Base-by-base conservation (phyloP, 2,113 vertebrate species). In the Vulpes ferrilata region DNA sequence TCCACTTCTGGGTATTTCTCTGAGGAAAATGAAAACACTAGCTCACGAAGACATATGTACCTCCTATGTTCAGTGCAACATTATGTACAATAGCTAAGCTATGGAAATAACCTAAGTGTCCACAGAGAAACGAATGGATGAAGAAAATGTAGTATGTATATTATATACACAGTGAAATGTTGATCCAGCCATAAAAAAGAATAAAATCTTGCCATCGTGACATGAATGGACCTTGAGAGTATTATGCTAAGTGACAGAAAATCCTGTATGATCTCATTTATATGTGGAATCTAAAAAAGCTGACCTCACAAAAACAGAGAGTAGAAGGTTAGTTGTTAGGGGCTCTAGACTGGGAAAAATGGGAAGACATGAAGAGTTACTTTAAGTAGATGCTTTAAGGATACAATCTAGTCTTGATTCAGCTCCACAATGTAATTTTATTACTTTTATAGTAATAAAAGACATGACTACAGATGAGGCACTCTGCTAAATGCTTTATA, bases 401-500 rank as follows among this genome's bases (percentile, higher is more conserved):
- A 62, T n/a, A 94, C 3, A 76, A 88, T 53, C 59, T 69, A 71
- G 62, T 76, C 48, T 88, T 5, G 16, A 85, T 59, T 95, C 22
- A 95, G n/a, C 43, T 64, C 38, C 30, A 95, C 19, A 35, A 60
- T 84, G 27, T 78, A 87, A 74, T 88, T 85, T 92, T 73, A 65
- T 43, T 43, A 43, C 43, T 43, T 43, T 43, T 43, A 43, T 43
- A 43, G 43, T 43, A 43, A 43, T 43, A 43, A 43, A 43, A 43
- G 43, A 43, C 43, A 43, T 43, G 43, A 43, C 43, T 43, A 59
- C 2, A 96, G 67, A 38, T 23, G 7, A 88, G 60, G 20, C 76
- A 82, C 35, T 22, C 3, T 82, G 82, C 67, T 35, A 87, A 94
- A 73, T 89, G 53, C 51, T 82, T 94, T 81, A 81, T 30, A 27